phyloP scores from a whole-genome alignment of 1,140 invertebrate genomes.

The Babylonia areolata region DNA sequence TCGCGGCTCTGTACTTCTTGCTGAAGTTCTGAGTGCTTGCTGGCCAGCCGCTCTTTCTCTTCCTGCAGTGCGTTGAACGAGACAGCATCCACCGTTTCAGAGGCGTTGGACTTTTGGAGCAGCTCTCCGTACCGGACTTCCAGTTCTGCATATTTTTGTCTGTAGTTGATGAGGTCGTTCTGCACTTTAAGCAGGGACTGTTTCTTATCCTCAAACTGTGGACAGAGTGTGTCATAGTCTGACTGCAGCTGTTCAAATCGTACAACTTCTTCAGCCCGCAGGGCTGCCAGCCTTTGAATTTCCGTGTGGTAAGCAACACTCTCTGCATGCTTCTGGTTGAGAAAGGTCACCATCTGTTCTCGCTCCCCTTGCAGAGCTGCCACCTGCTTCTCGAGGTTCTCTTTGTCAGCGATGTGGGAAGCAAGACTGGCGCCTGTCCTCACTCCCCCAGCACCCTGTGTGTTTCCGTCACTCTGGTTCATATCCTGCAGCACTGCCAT shows the following conservation, averaged over 20 bases:
- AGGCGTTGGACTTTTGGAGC: conserved; percentile 61
- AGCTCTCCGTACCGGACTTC: conserved; percentile 75
- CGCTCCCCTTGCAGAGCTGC: conserved; percentile 79
- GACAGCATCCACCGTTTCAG: conserved; percentile 61
- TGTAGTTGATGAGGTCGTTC: conserved; percentile 78
- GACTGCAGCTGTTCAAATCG: conserved; percentile 73
- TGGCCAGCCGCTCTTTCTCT: conserved; percentile 61
- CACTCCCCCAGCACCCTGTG: conserved; percentile 36
- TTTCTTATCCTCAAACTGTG: conserved; percentile 76
- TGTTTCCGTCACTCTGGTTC: background rate
- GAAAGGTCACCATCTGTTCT: conserved; percentile 84
- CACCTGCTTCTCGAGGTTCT: conserved; percentile 72
- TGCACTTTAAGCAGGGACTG: conserved; percentile 77
- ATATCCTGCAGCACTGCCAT: conserved; percentile 73
- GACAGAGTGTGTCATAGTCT: conserved; percentile 68
- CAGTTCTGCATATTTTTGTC: conserved; percentile 77
- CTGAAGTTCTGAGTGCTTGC: conserved; percentile 57
- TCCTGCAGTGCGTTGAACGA: conserved; percentile 62
- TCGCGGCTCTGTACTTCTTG: conserved; percentile 59
- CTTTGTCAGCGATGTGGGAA: conserved; percentile 72
- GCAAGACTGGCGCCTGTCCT: conserved; percentile 59
- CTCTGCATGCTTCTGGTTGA: conserved; percentile 89
- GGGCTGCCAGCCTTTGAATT: conserved; percentile 84
- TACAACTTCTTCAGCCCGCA: conserved; percentile 60
- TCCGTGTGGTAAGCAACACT: conserved; percentile 88